Evolutionary conservation across 2,888 invertebrate genomes (phyloP).

Genomic region (Archaeoteleia sp.): DNA sequence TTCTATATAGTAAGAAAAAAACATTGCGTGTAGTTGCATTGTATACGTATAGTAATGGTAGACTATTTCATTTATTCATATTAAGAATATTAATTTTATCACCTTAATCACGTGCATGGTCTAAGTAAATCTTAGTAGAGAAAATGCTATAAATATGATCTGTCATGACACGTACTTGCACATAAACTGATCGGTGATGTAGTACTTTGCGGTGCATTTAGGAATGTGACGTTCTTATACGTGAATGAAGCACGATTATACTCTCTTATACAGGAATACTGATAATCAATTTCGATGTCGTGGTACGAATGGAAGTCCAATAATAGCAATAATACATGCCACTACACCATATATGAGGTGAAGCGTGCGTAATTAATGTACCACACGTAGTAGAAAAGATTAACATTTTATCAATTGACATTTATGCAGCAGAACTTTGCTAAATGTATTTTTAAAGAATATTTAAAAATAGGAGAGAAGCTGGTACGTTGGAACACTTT

Average conservation of each 20-base stretch:
- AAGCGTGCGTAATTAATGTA: slow-evolving; percentile 9
- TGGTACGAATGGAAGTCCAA: slow-evolving; percentile 40
- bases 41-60: too few relatives aligned
- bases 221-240: slow-evolving; percentile 30
- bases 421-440: too few relatives aligned
- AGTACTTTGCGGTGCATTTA: slow-evolving; percentile 33
- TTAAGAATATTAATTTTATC: too few relatives aligned
- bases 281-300: slow-evolving; percentile 45
- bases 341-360: slow-evolving; percentile 4
- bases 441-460: too few relatives aligned
- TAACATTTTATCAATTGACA: too few relatives aligned
- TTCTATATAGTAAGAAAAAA: too few relatives aligned
- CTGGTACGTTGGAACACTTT: too few relatives aligned
- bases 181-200: slow-evolving; percentile 11
- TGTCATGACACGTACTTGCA: neutral
- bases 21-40: too few relatives aligned
- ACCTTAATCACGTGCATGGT: too few relatives aligned
- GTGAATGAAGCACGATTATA: slow-evolving; percentile 33
- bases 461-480: too few relatives aligned
- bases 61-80: too few relatives aligned
- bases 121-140: too few relatives aligned
- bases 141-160: neutral
- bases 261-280: slow-evolving; percentile 38
- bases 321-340: slow-evolving; percentile 38
- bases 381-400: neutral